These are phyloP conservation scores for Brachionus rubens DNA, from an alignment of 1,140 invertebrate species.

Conservation along the genomic window DNA sequence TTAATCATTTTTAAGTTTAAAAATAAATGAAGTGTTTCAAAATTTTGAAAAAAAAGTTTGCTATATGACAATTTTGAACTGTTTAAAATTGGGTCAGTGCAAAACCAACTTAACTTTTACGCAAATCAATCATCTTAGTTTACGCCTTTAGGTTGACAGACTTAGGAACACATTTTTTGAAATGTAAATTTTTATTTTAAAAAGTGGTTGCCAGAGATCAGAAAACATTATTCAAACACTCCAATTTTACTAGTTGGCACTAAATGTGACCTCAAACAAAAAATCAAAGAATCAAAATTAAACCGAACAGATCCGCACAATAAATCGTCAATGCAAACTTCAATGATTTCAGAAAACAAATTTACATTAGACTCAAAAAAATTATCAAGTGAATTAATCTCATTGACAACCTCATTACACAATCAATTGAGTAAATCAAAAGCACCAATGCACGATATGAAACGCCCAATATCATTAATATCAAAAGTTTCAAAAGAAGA, in stretches of 20 bases:
- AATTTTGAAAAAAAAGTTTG: background rate
- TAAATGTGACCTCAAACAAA: conserved; percentile 41
- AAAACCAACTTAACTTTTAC: too few relatives aligned
- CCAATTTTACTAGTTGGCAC: conserved; percentile 80
- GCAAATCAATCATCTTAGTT: too few relatives aligned
- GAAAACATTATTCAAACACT: conserved; percentile 85
- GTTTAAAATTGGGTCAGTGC: background rate
- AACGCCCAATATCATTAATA: background rate
- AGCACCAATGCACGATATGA: conserved; percentile 8
- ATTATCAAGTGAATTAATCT: conserved; percentile 7
- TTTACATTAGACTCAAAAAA: conserved; percentile 19
- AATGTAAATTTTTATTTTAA: background rate
- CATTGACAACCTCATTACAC: background rate
- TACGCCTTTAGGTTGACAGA: too few relatives aligned
- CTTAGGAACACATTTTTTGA: background rate
- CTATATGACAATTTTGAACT: too few relatives aligned
- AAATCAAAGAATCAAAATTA: conserved; percentile 13
- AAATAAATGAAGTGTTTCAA: background rate
- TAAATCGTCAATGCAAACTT: background rate
- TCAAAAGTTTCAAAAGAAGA: conserved; percentile 13
- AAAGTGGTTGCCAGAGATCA: conserved; percentile 79
- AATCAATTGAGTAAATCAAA: conserved; percentile 13
- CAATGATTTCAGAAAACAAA: background rate
- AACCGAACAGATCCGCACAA: background rate
- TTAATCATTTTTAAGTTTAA: background rate